Evolutionary conservation across 2,113 vertebrate genomes (phyloP), one percentile per base, ranked within the genome.

Genomic region (Zosterops pallidus): DNA sequence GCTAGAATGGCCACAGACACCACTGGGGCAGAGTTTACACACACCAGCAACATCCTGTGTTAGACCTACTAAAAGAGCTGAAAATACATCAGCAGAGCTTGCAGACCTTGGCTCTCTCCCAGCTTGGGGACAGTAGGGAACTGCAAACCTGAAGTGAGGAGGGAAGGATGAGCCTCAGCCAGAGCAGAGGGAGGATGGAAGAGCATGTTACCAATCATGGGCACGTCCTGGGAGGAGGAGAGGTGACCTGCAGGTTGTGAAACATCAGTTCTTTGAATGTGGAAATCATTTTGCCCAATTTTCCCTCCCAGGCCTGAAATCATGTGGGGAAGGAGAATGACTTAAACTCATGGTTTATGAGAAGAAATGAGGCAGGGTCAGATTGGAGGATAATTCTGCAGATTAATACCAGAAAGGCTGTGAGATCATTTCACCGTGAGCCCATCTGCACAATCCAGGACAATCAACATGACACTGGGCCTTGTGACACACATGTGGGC

Each of bases 361-460:
- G 71, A 59, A 76, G 22, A 22, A 26, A 25, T 10, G 71, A 81
- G 78, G 35, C 63, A 39, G 67, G 8, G 68, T 20, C 28, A 59
- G 74, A 76, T 3, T 50, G 1, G 9, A 29, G 41, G 31, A 37
- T 0, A 14, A 8, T 57, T 28, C 2, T 0, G 12, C 21, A 80
- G 50, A 69, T 62, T 77, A 22, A 62, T 74, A 83, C 11, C 59
- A 75, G 76, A 49, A 47, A 42, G 44, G 26, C 6, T 52, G 39
- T 21, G 92, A 91, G 68, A 75, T 56, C 26, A 41, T 29, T 69
- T 42, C 83, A 69, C 39, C 14, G 39, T 39, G 39, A 46, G 55
- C n/a, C 49, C 70, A 55, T 8, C 60, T 56, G 77, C 77, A 68
- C 56, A 67, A 68, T 81, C 22, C 29, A 81, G 94, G 91, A 41